Base-by-base conservation (phyloP, 1,140 invertebrate genomes). In the Penaeus vannamei region DNA sequence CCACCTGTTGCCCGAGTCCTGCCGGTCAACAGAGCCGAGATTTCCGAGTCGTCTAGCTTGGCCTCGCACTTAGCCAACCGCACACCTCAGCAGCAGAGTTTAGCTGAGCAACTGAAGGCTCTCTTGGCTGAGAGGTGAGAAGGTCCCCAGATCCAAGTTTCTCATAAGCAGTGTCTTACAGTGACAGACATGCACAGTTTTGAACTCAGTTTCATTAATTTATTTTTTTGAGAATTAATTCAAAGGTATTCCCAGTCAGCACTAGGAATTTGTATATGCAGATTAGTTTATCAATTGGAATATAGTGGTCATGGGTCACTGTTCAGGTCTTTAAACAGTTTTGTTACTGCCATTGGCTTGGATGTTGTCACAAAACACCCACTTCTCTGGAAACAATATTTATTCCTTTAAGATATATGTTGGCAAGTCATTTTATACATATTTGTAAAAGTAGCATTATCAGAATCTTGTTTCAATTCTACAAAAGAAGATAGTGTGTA, bases 51-150 rank as follows among this genome's bases (percentile, higher is more conserved):
- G 14, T n/a, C 89, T 62, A 83, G 64, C 62, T 64, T 84, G 80
- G 84, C 85, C n/a, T 46, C 81, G n/a, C 84, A 84, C 85, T 76
- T 85, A 77, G 90, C 85, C 85, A 72, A 64, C 69, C 85, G 90
- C 76, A 87, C 90, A 53, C 81, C 90, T 77, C 90, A 90, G 77
- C 89, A 90, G 84, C 89, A 86, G 77, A 90, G 83, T 80, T 80
- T 90, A 36, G 86, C 90, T 36, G 84, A 90, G 53, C 89, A 90
- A 82, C 81, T 90, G 62, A 90, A 90, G 85, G 89, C 89, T 84
- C 76, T 90, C 80, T 83, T 90, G 59, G 89, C 89, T 32, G 89
- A 90, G 85, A 90, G 84, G 85, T 90, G 87, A 89, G 87, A 53
- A 81, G 36, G 22, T 81, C 17, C 26, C 19, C 53, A 81, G 42